phyloP scores from a whole-genome alignment of 1,140 invertebrate genomes.

The Cardiocondyla obscurior region DNA sequence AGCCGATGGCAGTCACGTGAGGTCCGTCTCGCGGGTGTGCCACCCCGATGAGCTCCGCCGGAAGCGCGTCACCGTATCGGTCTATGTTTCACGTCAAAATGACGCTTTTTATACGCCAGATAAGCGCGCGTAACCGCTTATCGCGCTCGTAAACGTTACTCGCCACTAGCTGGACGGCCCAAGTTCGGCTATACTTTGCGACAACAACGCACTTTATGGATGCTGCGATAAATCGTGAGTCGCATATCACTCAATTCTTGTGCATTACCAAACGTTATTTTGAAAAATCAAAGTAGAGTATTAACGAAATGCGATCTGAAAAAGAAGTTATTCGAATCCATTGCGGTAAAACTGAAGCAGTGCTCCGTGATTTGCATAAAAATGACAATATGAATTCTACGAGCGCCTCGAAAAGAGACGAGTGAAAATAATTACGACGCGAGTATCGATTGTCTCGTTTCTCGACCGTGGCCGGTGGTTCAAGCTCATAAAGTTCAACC shows the following conservation, averaged over 20 bases:
- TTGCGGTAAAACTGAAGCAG: not conserved
- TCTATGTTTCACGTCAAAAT: conserved; percentile 23
- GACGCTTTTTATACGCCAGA: conserved; percentile 24
- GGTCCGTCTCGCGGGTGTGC: conserved; percentile 11
- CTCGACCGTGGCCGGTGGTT: not conserved
- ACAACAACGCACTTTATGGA: not conserved
- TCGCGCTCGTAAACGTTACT: conserved; percentile 10
- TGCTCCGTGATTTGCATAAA: not conserved
- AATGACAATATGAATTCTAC: not conserved
- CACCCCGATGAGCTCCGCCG: not conserved
- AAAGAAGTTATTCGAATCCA: too few species aligned
- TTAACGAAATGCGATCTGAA: not conserved
- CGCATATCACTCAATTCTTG: not conserved
- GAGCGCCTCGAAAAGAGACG: not conserved
- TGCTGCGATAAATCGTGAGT: not conserved
- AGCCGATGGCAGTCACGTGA: conserved; percentile 11
- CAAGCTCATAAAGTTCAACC: not conserved
- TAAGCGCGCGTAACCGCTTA: conserved; percentile 18
- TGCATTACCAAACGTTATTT: too few species aligned
- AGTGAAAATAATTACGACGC: conserved; percentile 11
- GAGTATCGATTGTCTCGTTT: conserved; percentile 32
- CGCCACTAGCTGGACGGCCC: not conserved
- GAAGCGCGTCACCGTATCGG: conserved; percentile 1
- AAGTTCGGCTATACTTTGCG: not conserved
- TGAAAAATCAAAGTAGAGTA: not conserved